Percentiles rank a stretch among this genome's conserved stretches.
Conservation (phyloP, 2,113 vertebrate genomes). For the Chloroceryle aenea region DNA sequence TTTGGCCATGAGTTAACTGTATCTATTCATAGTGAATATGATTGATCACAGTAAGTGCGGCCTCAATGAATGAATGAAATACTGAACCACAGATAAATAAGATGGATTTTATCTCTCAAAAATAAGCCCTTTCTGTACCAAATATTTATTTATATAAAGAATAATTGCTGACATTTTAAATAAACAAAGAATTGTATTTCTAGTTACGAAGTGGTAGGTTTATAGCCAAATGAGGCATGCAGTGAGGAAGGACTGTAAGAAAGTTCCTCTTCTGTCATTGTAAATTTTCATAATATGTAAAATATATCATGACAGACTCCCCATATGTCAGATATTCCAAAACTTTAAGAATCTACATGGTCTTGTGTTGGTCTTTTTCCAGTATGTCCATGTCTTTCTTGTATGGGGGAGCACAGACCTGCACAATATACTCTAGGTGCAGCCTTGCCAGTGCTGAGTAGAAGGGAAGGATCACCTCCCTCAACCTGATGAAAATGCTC, state of each 20-base stretch:
- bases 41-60: neutral
- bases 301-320: neutral
- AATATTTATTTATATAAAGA: neutral
- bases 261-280: neutral
- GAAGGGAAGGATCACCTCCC: neutral
- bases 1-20: neutral
- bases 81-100: neutral
- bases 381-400: neutral
- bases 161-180: neutral
- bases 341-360: neutral
- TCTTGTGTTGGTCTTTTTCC: neutral
- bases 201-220: neutral
- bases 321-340: neutral
- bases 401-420: neutral
- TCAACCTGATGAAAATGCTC: neutral
- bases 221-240: neutral
- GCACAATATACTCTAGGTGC: neutral
- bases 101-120: neutral
- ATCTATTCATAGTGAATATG: neutral
- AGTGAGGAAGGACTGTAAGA: neutral
- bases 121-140: neutral
- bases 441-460: neutral
- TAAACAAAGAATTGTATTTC: neutral
- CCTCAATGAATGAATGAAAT: neutral
- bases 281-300: neutral